Base-by-base conservation (phyloP, 64 coral and sea anemone genomes). In the Trachythela sp. region DNA sequence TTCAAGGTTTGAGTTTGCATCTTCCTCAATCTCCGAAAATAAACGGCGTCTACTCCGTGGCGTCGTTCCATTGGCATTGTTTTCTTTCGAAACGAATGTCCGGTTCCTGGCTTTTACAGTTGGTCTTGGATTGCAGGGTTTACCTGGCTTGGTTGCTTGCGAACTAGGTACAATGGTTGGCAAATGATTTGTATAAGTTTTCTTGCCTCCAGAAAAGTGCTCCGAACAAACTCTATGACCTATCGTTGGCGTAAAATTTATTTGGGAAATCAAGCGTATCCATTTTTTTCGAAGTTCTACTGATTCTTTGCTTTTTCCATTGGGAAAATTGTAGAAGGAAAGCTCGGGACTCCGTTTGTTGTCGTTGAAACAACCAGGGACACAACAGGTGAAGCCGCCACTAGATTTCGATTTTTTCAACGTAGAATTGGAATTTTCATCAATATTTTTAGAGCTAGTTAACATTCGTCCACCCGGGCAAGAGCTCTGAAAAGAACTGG, bases 321-420 rank as follows among this genome's bases (percentile, higher is more conserved):
- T 94, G 7, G 89, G 92, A 33, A 94, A 94, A n/a, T 86, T 90
- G 40, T 94, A 89, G 48, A 87, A 90, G 8, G 89, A 90, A 45
- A 94, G 84, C 72, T 94, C 85, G 8, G 70, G 76, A 87, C 90
- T 88, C 49, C 77, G 39, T 54, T 91, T 94, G 70, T 75, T 85
- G 33, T 52, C 85, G 11, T 90, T 94, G 27, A 88, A 85, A 41
- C 84, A 89, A 2, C 77, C 38, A 80, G 88, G 92, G n/a, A 94
- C 84, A 40, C 88, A 94, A 40, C 84, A 94, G 15, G 88, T 87
- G 77, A 89, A 89, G 42, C 92, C 88, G n/a, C 70, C 84, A 41
- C 60, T 50, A 27, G 0, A 32, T 86, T 27, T 84, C 13, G 83
- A 45, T 26, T 24, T 38, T 27, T 33, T 84, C 18, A 45, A 24